These are phyloP conservation scores for Lophura nycthemera DNA, from an alignment of 2,113 vertebrate species.

Conservation along the genomic window DNA sequence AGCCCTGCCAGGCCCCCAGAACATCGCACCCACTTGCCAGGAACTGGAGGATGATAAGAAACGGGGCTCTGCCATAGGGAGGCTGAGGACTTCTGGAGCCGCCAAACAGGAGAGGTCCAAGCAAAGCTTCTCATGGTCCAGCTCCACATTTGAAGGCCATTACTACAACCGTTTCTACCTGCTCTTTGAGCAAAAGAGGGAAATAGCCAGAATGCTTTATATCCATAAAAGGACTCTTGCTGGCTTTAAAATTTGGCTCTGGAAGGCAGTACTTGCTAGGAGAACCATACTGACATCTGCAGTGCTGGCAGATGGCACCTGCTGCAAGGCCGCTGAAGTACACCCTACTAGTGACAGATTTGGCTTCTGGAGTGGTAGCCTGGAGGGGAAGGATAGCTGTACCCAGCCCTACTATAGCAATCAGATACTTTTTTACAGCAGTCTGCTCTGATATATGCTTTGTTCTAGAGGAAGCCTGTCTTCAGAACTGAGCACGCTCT, in stretches of 20 bases:
- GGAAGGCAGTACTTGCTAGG: background rate
- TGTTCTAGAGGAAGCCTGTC: background rate
- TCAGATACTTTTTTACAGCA: background rate
- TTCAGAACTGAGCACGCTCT: background rate
- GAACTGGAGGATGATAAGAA: background rate
- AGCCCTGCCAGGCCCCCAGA: background rate
- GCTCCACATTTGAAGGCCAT: background rate
- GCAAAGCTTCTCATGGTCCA: background rate
- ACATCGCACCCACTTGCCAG: background rate
- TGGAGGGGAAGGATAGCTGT: background rate
- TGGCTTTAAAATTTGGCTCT: background rate
- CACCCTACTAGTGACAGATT: background rate
- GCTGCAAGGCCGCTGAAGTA: background rate
- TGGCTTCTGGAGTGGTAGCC: background rate
- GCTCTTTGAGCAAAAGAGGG: background rate
- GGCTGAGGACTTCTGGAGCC: background rate
- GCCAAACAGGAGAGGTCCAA: background rate
- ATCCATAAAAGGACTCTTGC: background rate
- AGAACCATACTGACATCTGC: background rate
- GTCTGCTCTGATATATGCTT: background rate
- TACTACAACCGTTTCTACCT: background rate
- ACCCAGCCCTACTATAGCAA: background rate
- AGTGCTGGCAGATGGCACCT: background rate
- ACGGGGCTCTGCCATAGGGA: background rate
- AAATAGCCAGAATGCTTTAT: background rate